Evolutionary conservation across 2,888 invertebrate species (phyloP).

Genomic region (Aphodius sticticus): DNA sequence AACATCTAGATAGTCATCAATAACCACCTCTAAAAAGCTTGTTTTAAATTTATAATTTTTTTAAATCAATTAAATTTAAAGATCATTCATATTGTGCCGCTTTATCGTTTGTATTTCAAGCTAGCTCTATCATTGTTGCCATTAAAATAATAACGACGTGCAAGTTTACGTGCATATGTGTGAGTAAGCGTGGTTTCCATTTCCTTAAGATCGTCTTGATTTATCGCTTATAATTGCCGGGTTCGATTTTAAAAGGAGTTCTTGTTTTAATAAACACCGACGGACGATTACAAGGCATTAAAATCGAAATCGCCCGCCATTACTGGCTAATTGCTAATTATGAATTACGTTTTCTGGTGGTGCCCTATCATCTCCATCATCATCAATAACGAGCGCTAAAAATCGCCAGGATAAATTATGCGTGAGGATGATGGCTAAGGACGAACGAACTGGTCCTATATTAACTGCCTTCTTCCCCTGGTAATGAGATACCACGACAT

Average conservation of each 20-base stretch:
- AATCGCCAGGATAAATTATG: constrained; percentile 4
- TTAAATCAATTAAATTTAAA: too few relatives aligned
- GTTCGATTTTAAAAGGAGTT: background rate
- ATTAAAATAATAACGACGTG: background rate
- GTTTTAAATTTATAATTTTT: too few relatives aligned
- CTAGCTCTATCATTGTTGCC: background rate
- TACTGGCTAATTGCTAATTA: background rate
- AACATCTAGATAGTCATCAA: too few relatives aligned
- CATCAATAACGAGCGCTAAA: background rate
- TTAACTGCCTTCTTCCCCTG: background rate
- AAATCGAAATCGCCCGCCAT: constrained; percentile 4
- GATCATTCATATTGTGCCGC: too few relatives aligned
- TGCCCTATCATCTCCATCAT: constrained; percentile 4
- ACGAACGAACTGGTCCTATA: background rate
- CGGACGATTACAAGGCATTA: background rate
- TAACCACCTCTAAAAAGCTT: too few relatives aligned
- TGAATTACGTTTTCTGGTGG: constrained; percentile 4
- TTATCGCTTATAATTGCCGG: background rate
- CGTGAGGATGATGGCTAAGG: background rate
- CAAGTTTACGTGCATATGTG: background rate
- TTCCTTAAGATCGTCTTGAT: background rate
- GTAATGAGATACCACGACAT: background rate
- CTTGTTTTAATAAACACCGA: background rate
- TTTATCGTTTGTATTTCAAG: too few relatives aligned
- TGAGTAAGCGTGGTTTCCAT: background rate